Evolutionary conservation across 2,113 vertebrate species (phyloP).

Genomic region (Pedetes capensis): DNA sequence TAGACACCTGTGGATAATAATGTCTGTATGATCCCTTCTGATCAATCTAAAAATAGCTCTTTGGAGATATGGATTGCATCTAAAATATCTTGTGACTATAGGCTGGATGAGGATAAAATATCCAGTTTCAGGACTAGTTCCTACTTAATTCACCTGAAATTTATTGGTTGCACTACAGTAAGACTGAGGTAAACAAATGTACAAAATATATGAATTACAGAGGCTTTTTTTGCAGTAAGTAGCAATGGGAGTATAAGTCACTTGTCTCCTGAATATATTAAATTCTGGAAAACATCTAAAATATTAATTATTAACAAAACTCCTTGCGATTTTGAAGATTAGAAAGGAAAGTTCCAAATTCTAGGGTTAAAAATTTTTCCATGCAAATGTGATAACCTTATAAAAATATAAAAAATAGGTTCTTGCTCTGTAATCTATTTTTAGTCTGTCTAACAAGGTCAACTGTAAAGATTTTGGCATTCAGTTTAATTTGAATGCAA

Average conservation of each 20-base stretch:
- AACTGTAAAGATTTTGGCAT: conserved; percentile 29
- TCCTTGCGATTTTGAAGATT: conserved; percentile 31
- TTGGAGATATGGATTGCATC: neutral
- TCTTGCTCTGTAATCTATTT: neutral
- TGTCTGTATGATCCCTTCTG: conserved; percentile 17
- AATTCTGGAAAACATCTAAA: neutral
- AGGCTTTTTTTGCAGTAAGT: neutral
- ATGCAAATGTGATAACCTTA: neutral
- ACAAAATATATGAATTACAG: neutral
- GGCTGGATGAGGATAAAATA: conserved; percentile 10
- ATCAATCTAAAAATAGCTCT: conserved; percentile 44
- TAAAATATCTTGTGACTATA: conserved; percentile 17
- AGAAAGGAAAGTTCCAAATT: conserved; percentile 39
- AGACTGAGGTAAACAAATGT: neutral
- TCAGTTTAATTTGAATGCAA: conserved; percentile 13
- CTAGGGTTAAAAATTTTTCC: neutral
- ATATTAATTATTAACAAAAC: neutral
- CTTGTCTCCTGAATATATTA: neutral
- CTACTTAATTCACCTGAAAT: neutral
- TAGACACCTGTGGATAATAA: conserved; percentile 61
- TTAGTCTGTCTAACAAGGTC: neutral
- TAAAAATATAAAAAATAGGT: neutral
- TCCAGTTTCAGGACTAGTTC: neutral
- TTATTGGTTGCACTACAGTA: neutral
- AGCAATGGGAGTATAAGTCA: neutral